Evolutionary conservation across 2,113 vertebrate genomes (phyloP), one percentile per base, ranked within the genome.

Genomic region (Nipponia nippon): DNA sequence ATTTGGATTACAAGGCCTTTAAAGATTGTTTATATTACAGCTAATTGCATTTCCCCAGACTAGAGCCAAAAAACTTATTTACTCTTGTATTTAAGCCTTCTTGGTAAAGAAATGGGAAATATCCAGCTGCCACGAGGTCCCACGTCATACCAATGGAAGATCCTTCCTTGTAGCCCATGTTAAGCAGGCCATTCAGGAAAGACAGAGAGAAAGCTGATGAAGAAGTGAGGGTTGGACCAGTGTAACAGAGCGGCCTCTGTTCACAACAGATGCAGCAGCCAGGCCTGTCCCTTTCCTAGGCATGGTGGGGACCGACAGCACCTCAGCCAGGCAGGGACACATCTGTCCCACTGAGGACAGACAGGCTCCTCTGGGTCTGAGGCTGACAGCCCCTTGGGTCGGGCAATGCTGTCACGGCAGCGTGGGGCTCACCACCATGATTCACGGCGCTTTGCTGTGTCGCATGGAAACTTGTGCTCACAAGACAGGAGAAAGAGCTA

Each of bases 351-450:
- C 50, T 21, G 75, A 55, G 58, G 38, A 65, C 44, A 55, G 32
- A 26, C 1, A 1, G 47, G 9, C 9, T 59, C 1, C 61, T 46
- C 25, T n/a, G 32, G 49, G 30, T 25, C 50, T 14, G n/a, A 27
- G 61, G 12, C 36, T 46, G 29, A 30, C 20, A n/a, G 16, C 13
- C 19, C 8, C 21, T 30, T 2, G 13, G 26, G 23, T 32, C 32
- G 32, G 17, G 27, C 34, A 5, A 2, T 5, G 40, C 20, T 47
- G 42, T 17, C 27, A 13, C 1, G 0, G 2, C 53, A 53, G 4
- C 0, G 0, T 19, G 36, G 49, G 81, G 47, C 20, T 69, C 58
- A 29, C 25, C n/a, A 16, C 17, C 36, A 2, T 0, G 15, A n/a
- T 10, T 42, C 52, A 47, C 2, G 0, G 36, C 1, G 1, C 52